Conservation (phyloP, 2,113 vertebrate genomes). For the Drymodes brunneopygia region DNA sequence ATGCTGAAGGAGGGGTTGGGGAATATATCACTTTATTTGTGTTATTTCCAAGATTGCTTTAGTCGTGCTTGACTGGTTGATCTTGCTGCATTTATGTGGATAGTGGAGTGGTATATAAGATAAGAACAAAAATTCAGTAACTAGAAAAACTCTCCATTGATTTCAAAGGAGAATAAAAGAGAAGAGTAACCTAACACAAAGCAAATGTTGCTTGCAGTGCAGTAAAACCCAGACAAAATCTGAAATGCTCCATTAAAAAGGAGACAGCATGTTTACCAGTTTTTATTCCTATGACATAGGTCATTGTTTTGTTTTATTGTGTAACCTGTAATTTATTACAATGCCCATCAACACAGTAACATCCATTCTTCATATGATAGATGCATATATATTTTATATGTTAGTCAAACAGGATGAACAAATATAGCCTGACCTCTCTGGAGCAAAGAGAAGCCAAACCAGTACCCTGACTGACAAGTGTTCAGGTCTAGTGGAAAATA, state of each 20-base stretch:
- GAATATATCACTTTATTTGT: not conserved
- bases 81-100: not conserved
- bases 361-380: not conserved
- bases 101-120: not conserved
- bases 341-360: not conserved
- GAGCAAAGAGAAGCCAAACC: not conserved
- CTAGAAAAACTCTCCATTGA: not conserved
- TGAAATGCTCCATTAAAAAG: slow-evolving; percentile 8
- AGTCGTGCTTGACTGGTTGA: not conserved
- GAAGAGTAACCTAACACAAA: slow-evolving; percentile 36
- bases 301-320: not conserved
- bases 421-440: not conserved
- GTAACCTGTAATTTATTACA: slow-evolving; percentile 18
- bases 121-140: not conserved
- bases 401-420: not conserved
- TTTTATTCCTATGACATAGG: not conserved
- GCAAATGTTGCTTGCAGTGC: slow-evolving; percentile 28
- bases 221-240: slow-evolving; percentile 17
- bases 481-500: not conserved
- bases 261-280: not conserved
- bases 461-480: not conserved
- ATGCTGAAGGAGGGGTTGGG: not conserved
- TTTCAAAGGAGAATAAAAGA: slow-evolving; percentile 1
- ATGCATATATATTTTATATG: not conserved
- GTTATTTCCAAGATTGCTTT: slow-evolving; percentile 21